Conservation (phyloP, 2,888 invertebrate genomes). For the Smittia aterrima region DNA sequence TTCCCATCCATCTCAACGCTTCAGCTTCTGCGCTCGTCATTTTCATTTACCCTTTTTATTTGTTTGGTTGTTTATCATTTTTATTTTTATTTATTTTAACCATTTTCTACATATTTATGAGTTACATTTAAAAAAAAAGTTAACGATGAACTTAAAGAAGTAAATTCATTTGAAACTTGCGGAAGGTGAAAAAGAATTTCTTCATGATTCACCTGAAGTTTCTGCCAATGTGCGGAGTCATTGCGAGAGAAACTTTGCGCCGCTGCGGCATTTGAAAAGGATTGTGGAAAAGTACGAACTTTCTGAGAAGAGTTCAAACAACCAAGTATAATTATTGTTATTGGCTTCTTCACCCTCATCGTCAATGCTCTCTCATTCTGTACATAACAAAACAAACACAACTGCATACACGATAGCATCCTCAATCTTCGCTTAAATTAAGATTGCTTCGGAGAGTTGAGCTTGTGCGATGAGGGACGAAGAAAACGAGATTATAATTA, state of each 20-base stretch:
- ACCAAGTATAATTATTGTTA: not conserved
- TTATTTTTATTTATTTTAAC: slow-evolving; percentile 14
- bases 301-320: not conserved
- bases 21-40: not conserved
- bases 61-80: slow-evolving; percentile 26
- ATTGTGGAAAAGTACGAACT: not conserved
- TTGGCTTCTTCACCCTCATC: not conserved
- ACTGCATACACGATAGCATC: not conserved
- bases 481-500: not conserved
- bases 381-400: not conserved
- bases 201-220: not conserved
- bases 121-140: slow-evolving; percentile 23
- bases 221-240: not conserved
- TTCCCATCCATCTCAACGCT: not conserved
- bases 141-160: not conserved
- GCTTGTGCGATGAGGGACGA: slow-evolving; percentile 7
- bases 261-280: not conserved
- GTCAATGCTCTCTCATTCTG: not conserved
- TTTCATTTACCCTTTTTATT: not conserved
- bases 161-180: not conserved
- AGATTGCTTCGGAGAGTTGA: no score
- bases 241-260: not conserved
- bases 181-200: not conserved
- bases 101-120: slow-evolving; percentile 34
- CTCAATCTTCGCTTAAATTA: not conserved